Conservation (phyloP, 2,113 vertebrate species). For the Spheniscus mendiculus region DNA sequence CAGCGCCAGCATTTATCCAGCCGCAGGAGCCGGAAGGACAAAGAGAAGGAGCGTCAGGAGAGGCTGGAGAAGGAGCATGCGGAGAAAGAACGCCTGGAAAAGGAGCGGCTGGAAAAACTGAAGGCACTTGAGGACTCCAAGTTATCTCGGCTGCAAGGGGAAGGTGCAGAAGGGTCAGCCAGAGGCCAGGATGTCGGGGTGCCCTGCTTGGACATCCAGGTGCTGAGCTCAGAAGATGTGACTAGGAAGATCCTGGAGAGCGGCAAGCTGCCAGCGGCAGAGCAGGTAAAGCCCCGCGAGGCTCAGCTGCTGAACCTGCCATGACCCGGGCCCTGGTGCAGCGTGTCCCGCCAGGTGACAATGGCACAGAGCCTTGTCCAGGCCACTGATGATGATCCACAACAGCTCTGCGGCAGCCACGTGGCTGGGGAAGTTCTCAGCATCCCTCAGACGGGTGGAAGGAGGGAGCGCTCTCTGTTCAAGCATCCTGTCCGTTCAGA, state of each 20-base stretch:
- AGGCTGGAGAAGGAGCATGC: conserved; percentile 58
- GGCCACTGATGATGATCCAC: neutral
- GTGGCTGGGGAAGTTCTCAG: neutral
- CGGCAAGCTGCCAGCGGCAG: conserved; percentile 66
- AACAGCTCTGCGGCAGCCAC: neutral
- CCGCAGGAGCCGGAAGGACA: conserved; percentile 72
- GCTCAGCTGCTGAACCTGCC: neutral
- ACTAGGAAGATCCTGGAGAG: conserved; percentile 61
- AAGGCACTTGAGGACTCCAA: conserved; percentile 18
- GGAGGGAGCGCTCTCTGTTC: neutral
- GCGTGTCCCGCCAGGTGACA: neutral
- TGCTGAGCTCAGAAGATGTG: conserved; percentile 27
- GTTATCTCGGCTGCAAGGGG: neutral
- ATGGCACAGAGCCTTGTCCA: neutral
- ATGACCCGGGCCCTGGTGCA: neutral
- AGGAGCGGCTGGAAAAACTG: conserved; percentile 56
- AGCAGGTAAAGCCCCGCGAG: conserved; percentile 67
- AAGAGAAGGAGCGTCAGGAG: conserved; percentile 65
- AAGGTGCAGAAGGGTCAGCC: neutral
- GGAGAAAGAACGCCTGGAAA: conserved; percentile 56
- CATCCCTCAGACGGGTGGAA: neutral
- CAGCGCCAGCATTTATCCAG: conserved; percentile 61
- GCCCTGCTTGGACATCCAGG: conserved; percentile 77
- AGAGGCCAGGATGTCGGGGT: conserved; percentile 31
- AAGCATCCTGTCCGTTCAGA: neutral